These are phyloP conservation scores for Caenorhabditis auriculariae DNA, from an alignment of 2,888 invertebrate genomes.

Conservation along the genomic window DNA sequence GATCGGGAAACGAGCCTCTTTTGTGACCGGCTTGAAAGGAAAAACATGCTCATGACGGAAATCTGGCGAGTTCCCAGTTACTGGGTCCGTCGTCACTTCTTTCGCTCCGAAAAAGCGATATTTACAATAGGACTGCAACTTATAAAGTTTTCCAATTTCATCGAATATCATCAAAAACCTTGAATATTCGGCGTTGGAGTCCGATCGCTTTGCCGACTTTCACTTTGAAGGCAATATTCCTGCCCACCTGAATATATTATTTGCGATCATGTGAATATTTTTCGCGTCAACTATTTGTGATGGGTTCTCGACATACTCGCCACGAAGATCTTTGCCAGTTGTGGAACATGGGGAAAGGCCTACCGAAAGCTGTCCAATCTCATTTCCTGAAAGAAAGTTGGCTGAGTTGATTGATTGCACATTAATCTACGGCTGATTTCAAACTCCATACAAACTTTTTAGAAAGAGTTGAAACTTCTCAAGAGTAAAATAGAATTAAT, in stretches of 20 bases:
- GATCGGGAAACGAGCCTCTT: constrained; percentile 61
- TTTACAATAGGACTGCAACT: constrained; percentile 53
- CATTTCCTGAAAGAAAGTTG: constrained; percentile 45
- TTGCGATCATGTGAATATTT: no score
- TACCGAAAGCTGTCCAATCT: constrained; percentile 65
- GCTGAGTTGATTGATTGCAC: no score
- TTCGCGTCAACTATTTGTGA: constrained; percentile 64
- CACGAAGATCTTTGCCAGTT: constrained; percentile 67
- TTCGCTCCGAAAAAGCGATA: constrained; percentile 68
- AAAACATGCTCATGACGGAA: constrained; percentile 67
- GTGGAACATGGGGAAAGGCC: constrained; percentile 68
- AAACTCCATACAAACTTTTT: no score
- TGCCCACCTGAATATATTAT: constrained; percentile 63
- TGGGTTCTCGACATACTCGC: constrained; percentile 68
- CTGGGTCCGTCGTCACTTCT: constrained; percentile 44
- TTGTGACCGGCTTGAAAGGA: constrained; percentile 66
- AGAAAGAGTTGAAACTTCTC: no score
- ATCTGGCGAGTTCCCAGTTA: constrained; percentile 66
- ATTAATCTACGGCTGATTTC: no score
- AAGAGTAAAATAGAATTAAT: no score
- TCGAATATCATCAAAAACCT: constrained; percentile 49
- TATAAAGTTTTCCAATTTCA: not conserved
- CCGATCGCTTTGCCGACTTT: constrained; percentile 68
- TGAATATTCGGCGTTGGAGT: constrained; percentile 67
- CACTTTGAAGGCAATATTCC: constrained; percentile 67